Percentiles rank a stretch among this genome's conserved stretches.
Conservation (phyloP, 1,140 invertebrate species). For the Drosophila obscura region DNA sequence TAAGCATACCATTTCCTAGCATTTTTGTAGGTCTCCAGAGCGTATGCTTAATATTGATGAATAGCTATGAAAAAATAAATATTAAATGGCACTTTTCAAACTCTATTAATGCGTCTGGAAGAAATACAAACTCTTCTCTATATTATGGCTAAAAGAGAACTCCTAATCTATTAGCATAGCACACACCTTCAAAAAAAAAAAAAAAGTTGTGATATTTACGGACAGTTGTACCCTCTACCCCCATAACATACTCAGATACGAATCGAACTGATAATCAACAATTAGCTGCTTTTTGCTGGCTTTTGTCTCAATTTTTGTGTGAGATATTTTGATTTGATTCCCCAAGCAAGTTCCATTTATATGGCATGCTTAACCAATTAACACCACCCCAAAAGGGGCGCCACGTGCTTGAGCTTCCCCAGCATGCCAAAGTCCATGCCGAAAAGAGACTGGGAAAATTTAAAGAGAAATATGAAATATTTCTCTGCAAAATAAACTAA, state of each 20-base stretch:
- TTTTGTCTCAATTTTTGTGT: conserved; percentile 23
- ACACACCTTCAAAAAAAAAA: too few species aligned
- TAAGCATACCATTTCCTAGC: conserved; percentile 18
- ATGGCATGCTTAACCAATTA: conserved; percentile 72
- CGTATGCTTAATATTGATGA: background rate
- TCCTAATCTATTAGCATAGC: too few species aligned
- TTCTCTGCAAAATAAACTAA: conserved; percentile 11
- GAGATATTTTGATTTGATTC: background rate
- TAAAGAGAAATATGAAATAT: conserved; percentile 16
- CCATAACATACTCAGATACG: background rate
- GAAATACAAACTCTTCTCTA: too few species aligned
- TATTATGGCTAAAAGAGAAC: too few species aligned
- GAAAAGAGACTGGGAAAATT: background rate
- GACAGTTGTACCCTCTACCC: background rate
- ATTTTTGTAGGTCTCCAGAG: background rate
- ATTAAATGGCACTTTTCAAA: background rate
- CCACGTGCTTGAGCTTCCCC: conserved; percentile 24
- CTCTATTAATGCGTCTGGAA: too few species aligned
- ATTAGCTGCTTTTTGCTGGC: conserved; percentile 30
- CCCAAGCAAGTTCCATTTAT: conserved; percentile 35
- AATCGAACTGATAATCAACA: conserved; percentile 22
- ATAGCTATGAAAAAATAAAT: background rate
- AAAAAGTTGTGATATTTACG: background rate
- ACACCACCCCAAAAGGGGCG: conserved; percentile 34
- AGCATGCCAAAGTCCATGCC: conserved; percentile 2